Conservation (phyloP, 2,888 invertebrate species). For the Caenorhabditis drosophilae region DNA sequence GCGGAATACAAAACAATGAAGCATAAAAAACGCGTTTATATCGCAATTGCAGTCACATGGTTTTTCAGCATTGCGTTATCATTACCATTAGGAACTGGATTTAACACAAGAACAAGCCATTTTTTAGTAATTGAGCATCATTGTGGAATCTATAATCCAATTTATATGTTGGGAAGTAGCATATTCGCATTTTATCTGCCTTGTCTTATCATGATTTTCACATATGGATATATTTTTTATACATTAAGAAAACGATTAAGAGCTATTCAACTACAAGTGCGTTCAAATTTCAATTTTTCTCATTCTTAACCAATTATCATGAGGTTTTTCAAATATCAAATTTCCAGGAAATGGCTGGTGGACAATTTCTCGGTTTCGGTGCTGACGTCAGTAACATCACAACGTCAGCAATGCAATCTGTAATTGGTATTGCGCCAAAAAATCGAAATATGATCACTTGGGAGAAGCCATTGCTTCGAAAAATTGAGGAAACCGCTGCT, state of each 20-base stretch:
- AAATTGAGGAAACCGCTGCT: constrained; percentile 68
- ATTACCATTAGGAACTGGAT: constrained; percentile 65
- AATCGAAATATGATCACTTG: constrained; percentile 68
- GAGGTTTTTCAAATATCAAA: background rate
- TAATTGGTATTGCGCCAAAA: constrained; percentile 65
- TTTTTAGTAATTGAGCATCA: constrained; percentile 62
- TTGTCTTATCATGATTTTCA: constrained; percentile 72
- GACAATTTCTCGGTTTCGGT: constrained; percentile 67
- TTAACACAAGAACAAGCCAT: constrained; percentile 56
- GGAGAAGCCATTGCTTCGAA: constrained; percentile 67
- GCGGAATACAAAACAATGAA: constrained; percentile 68
- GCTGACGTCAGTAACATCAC: constrained; percentile 68
- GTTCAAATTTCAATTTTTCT: constrained; percentile 1
- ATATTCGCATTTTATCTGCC: constrained; percentile 72
- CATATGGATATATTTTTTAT: constrained; percentile 70
- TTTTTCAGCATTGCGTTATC: constrained; percentile 64
- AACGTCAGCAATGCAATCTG: constrained; percentile 66
- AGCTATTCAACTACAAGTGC: constrained; percentile 66
- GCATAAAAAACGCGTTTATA: constrained; percentile 65
- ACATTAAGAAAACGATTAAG: constrained; percentile 69
- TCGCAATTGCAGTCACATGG: constrained; percentile 66
- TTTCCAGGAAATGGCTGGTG: constrained; percentile 66
- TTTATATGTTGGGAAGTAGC: constrained; percentile 67
- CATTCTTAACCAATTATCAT: background rate
- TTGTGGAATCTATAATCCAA: constrained; percentile 66